A percentile compares a stretch with the other conserved stretches of the same genome.
phyloP scores from a whole-genome alignment of 2,888 invertebrate species.

The Patella ulyssiponensis region DNA sequence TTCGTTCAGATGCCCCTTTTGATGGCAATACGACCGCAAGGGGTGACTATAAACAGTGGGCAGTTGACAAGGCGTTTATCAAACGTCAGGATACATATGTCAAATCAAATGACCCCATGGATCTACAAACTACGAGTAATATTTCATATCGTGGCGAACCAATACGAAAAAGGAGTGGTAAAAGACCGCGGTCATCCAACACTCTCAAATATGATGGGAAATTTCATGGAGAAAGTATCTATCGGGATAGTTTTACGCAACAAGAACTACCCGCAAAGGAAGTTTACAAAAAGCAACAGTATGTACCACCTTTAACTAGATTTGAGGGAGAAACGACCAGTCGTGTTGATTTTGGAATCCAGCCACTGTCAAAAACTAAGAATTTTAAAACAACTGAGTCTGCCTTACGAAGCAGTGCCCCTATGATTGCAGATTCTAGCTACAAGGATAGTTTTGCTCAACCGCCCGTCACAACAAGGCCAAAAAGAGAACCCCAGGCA shows the following conservation, averaged over 20 bases:
- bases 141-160: conserved; percentile 44
- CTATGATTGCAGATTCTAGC: conserved; percentile 66
- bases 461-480: conserved; percentile 49
- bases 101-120: not conserved
- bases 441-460: conserved; percentile 66
- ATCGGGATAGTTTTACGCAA: not conserved
- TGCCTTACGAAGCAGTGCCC: conserved; percentile 46
- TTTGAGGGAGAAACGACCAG: conserved; percentile 68
- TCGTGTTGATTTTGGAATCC: conserved; percentile 59
- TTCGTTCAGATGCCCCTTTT: conserved; percentile 58
- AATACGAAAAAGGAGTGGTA: conserved; percentile 38
- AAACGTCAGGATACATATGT: not conserved
- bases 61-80: conserved; percentile 10
- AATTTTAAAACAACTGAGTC: conserved; percentile 57
- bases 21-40: conserved; percentile 61
- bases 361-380: conserved; percentile 51
- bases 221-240: not conserved
- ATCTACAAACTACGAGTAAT: conserved; percentile 36
- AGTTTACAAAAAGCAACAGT: conserved; percentile 37
- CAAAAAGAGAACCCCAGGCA: conserved; percentile 44
- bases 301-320: conserved; percentile 56
- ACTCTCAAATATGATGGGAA: not conserved
- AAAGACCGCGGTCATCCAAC: conserved; percentile 47
- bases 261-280: not conserved
- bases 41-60: conserved; percentile 48